phyloP scores from a whole-genome alignment of 2,797 vertebrate species.

The Mycteria americana region DNA sequence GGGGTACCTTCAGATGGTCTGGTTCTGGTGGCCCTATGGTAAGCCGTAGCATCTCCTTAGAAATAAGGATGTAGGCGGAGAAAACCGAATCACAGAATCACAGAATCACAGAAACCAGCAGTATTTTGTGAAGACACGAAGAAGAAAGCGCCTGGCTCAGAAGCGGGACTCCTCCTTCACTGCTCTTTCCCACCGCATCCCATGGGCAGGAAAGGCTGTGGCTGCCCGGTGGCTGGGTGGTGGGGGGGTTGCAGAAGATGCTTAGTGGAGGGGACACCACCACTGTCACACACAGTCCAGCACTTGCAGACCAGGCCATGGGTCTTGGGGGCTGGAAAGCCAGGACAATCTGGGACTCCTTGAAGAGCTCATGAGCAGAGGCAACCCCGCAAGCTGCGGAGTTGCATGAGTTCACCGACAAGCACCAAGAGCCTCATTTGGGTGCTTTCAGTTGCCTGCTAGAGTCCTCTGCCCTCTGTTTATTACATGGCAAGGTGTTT shows the following conservation, averaged over 20 bases:
- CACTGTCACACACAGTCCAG: rapidly evolving
- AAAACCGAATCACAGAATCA: too few species aligned
- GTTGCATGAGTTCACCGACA: rapidly evolving
- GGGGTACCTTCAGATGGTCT: neutral
- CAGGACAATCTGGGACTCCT: neutral
- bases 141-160: neutral
- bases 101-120: too few species aligned
- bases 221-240: too few species aligned
- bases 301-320: neutral
- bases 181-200: neutral
- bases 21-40: neutral
- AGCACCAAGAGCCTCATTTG: neutral
- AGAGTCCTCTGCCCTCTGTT: neutral
- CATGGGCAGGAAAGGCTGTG: neutral
- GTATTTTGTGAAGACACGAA: neutral
- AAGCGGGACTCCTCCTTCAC: neutral
- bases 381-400: neutral
- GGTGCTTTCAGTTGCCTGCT: neutral
- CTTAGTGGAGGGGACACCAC: neutral
- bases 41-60: neutral
- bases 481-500: neutral
- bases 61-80: neutral
- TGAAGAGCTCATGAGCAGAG: neutral
- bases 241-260: neutral
- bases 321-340: neutral